These are phyloP conservation scores for Andrena bucephala DNA, from an alignment of 2,888 invertebrate genomes.

Conservation along the genomic window DNA sequence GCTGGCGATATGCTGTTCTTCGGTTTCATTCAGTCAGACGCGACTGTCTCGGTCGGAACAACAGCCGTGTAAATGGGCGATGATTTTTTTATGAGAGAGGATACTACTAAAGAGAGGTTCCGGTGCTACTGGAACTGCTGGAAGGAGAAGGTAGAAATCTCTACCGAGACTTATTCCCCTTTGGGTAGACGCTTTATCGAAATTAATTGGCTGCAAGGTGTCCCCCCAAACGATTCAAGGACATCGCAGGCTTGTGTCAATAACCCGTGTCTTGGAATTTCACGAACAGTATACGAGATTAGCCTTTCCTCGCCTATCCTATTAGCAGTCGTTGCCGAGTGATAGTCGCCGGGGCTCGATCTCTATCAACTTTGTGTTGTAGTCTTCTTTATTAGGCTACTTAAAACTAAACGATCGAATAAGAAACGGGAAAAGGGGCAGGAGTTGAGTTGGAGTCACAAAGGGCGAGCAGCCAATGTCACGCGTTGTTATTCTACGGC, in stretches of 20 bases:
- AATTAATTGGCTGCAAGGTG: constrained; percentile 13
- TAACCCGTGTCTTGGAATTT: neutral
- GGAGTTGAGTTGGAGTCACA: neutral
- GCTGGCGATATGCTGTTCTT: constrained; percentile 9
- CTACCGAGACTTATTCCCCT: neutral
- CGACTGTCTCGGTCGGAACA: neutral
- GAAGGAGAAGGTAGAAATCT: too few species aligned
- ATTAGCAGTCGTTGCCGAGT: neutral
- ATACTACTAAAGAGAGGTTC: neutral
- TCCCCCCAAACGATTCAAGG: constrained; percentile 32
- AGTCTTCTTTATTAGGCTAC: neutral
- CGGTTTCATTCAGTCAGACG: neutral
- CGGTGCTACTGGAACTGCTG: neutral
- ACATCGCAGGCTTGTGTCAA: constrained; percentile 18
- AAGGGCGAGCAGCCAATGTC: neutral
- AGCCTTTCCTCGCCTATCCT: neutral
- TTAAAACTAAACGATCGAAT: neutral
- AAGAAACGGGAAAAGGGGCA: neutral
- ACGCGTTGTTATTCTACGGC: neutral
- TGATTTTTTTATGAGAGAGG: too few species aligned
- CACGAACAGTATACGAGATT: constrained; percentile 8
- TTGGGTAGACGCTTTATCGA: neutral
- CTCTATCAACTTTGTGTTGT: neutral
- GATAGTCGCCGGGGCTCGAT: neutral
- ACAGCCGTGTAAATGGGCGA: too few species aligned